Conservation (phyloP, 2,888 invertebrate species). For the Hipparchia sbordonii region DNA sequence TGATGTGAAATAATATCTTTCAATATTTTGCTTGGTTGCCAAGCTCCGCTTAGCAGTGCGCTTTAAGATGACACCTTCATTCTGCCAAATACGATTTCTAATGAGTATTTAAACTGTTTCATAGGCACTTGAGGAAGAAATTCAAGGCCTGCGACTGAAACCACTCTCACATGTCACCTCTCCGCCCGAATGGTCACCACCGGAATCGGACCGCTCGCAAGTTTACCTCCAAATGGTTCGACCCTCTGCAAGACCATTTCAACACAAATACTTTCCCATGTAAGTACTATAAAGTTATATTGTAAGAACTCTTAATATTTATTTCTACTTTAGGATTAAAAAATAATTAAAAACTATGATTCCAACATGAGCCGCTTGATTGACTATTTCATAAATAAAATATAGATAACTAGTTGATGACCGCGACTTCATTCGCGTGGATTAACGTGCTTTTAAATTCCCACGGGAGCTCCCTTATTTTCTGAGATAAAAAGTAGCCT, state of each 20-base stretch:
- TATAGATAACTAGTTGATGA: too few relatives aligned
- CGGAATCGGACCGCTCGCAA: conserved; percentile 50
- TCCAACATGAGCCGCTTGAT: too few relatives aligned
- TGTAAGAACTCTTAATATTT: background rate
- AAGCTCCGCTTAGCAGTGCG: too few relatives aligned
- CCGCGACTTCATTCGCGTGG: too few relatives aligned
- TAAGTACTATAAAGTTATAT: conserved; percentile 44
- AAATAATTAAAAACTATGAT: too few relatives aligned
- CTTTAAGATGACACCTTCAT: too few relatives aligned
- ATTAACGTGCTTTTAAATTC: too few relatives aligned
- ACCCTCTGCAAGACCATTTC: conserved; percentile 40
- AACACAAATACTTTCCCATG: conserved; percentile 71
- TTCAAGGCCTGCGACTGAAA: conserved; percentile 61
- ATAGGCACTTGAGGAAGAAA: conserved; percentile 66
- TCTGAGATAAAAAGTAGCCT: too few relatives aligned
- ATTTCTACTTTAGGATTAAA: background rate
- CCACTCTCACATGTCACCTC: conserved; percentile 52
- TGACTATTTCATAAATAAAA: too few relatives aligned
- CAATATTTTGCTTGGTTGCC: too few relatives aligned
- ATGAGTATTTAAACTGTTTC: background rate
- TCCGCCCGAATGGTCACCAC: conserved; percentile 37
- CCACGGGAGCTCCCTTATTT: too few relatives aligned
- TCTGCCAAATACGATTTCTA: background rate
- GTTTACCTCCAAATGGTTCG: conserved; percentile 57
- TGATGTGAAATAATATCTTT: too few relatives aligned